These are phyloP conservation scores for Nudaria mundana DNA, from an alignment of 2,888 invertebrate genomes.

Conservation along the genomic window DNA sequence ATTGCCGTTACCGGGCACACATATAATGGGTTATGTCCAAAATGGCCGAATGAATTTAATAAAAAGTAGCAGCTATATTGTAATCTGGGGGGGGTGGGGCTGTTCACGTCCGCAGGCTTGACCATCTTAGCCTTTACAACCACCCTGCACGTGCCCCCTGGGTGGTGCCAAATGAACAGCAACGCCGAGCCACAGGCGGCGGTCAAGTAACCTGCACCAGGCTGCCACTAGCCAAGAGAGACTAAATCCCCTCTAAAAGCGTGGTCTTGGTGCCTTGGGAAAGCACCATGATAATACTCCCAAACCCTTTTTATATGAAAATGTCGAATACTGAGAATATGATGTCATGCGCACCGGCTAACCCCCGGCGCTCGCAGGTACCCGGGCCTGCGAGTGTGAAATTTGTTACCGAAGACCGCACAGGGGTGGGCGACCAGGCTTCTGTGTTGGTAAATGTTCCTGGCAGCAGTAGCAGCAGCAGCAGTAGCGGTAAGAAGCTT, in stretches of 20 bases:
- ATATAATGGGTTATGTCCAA: no score
- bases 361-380: slow-evolving; percentile 23
- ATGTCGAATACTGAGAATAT: neutral
- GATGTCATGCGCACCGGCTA: slow-evolving; percentile 25
- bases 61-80: no score
- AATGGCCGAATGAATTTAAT: no score
- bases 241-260: slow-evolving; percentile 1
- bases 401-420: slow-evolving; percentile 7
- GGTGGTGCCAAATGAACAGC: slow-evolving; percentile 10
- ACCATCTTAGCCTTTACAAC: slow-evolving; percentile 8
- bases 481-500: no score
- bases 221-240: neutral
- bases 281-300: neutral
- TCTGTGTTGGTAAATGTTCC: neutral
- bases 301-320: neutral
- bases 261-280: neutral
- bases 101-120: slow-evolving; percentile 5
- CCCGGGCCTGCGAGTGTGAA: slow-evolving; percentile 22
- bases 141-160: slow-evolving; percentile 11
- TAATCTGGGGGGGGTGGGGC: neutral
- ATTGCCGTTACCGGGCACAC: no score
- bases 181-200: slow-evolving; percentile 2
- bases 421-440: slow-evolving; percentile 15
- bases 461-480: neutral
- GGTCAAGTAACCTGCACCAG: slow-evolving; percentile 2